Percentiles rank a stretch among this genome's conserved stretches.
Conservation (phyloP, 2,113 vertebrate species). For the Mesembrinibis cayennensis region DNA sequence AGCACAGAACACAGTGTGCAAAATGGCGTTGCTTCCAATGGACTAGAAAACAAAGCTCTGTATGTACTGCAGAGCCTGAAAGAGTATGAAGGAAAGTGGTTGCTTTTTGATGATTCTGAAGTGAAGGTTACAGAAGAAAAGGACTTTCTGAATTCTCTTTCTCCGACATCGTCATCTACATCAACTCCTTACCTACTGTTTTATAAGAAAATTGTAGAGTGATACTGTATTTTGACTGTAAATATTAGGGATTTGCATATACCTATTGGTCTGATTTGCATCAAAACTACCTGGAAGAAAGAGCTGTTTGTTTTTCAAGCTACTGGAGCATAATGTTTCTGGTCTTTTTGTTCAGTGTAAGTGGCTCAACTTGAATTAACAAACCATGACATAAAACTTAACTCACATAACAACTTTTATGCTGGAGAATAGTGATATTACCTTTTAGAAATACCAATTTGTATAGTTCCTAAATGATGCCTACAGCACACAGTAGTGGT, state of each 20-base stretch:
- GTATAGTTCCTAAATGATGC: conserved; percentile 62
- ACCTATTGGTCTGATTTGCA: conserved; percentile 21
- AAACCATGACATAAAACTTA: conserved; percentile 42
- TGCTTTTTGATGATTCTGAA: conserved; percentile 96
- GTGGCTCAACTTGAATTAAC: conserved; percentile 62
- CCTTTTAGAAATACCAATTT: conserved; percentile 58
- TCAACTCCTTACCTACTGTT: conserved; percentile 97
- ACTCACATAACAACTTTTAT: conserved; percentile 34
- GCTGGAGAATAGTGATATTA: conserved; percentile 65
- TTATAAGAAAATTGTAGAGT: conserved; percentile 85
- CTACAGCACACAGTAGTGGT: conserved; percentile 49
- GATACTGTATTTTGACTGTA: conserved; percentile 67
- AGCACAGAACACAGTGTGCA: background rate
- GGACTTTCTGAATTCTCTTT: conserved; percentile 91
- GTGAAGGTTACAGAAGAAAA: conserved; percentile 92
- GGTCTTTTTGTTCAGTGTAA: conserved; percentile 54
- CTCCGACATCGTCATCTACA: conserved; percentile 85
- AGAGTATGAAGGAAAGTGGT: conserved; percentile 93
- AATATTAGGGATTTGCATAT: conserved; percentile 61
- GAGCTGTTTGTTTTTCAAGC: conserved; percentile 65
- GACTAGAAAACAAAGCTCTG: conserved; percentile 68
- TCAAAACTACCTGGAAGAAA: conserved; percentile 37
- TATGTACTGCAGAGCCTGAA: conserved; percentile 78
- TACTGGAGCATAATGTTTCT: conserved; percentile 55
- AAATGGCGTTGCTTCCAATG: background rate